Base-by-base conservation (phyloP, 1,140 invertebrate genomes). In the Goniozus legneri region DNA sequence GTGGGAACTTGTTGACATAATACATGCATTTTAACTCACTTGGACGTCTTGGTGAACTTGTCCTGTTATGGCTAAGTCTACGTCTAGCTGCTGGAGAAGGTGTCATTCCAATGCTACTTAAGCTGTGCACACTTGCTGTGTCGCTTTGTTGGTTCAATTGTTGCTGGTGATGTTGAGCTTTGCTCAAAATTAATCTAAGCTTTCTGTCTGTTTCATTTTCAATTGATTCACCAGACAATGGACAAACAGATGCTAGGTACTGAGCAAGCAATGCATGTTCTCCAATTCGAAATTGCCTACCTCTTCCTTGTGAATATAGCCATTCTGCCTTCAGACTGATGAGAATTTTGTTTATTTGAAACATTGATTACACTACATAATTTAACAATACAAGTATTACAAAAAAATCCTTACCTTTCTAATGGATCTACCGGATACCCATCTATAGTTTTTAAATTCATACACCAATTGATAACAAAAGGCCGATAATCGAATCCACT, bases 391-490 rank as follows among this genome's bases (percentile, higher is more conserved):
- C 4, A 27, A 10, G 10, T 4, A 4, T 27, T 6, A 27, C 24
- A 27, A 35, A 46, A 47, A 8, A 36, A 38, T 62, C 66, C 78
- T 27, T 78, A 91, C 89, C 87, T 89, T 81, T 96, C 92, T 60
- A 93, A 88, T 34, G 91, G 87, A 70, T 88, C 87, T 38, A 95
- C 88, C 41, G 87, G 82, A 73, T 86, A 91, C 30, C 91, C 92
- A 77, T 96, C 93, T 33, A 96, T 85, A 12, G 87, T 82, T 70
- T 88, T 87, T 2, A 95, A 80, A 67, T 82, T 87, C 79, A 91
- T 83, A 72, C 91, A 91, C 92, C 92, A 95, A 75, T 95, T 95
- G 44, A 95, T 83, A 48, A 95, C 80, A 80, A 91, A 95, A 32
- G 92, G 92, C 50, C 92, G 82, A 75, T 94, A 92, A 71, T 95